Evolutionary conservation across 2,113 vertebrate genomes (phyloP), one percentile per base, ranked within the genome.

Genomic region (Rhinoderma darwinii): DNA sequence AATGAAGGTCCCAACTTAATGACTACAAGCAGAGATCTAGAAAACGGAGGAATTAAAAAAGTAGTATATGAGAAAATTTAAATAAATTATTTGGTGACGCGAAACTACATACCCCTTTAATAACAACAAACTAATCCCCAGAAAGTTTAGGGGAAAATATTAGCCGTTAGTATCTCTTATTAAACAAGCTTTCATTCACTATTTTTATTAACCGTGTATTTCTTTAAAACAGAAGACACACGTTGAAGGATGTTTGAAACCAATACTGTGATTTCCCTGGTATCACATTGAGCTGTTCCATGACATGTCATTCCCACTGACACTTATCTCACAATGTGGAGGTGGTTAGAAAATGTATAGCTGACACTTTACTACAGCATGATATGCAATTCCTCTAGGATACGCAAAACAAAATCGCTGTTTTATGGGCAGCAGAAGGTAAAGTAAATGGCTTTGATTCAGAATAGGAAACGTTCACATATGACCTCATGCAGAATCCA

Each of bases 311-410:
- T 25, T 72, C 68, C 39, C 37, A 41, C 68, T 72, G 68, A 72
- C 37, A 72, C 37, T 72, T 72, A 72, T 72, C 68, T 72, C 68
- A 22, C 66, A 37, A 70, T 41, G 68, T 41, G 68, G 68, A 72
- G 37, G 66, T 70, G 66, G 68, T 72, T 72, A 37, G 66, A 37
- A 20, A 72, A 72, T 70, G 66, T 72, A 72, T 72, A 72, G 68
- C 68, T 22, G 41, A 72, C 68, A 39, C 68, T 72, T 72, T 72
- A 37, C 68, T 72, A 72, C 68, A 72, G 68, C 20, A 41, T 41
- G 10, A 20, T 37, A 37, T 37, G 7, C 32, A 59, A 10, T 37
- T 7, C 17, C 6, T 37, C 15, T 20, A 70, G 10, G 32, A 35
- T 20, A 39, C 9, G 35, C 18, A 17, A 66, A 32, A 32, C 30